Percentiles rank a stretch among this genome's conserved stretches.
Conservation (phyloP, 2,888 invertebrate genomes). For the Eupithecia pulchellata region DNA sequence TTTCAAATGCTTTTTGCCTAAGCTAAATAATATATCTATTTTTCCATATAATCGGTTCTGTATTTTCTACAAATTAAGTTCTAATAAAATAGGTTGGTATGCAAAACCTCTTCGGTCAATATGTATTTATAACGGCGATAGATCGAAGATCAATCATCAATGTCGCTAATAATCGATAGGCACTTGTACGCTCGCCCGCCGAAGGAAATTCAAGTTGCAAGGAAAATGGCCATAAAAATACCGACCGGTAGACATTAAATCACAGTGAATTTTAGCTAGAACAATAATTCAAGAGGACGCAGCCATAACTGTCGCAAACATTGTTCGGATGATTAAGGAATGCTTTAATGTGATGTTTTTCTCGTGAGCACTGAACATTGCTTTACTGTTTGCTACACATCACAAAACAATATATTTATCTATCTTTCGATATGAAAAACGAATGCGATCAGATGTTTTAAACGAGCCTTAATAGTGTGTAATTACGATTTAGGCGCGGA, state of each 20-base stretch:
- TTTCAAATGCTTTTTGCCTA: no score
- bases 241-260: conserved; percentile 73
- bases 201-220: conserved; percentile 31
- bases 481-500: no score
- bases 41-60: no score
- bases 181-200: not conserved
- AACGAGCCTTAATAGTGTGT: not conserved
- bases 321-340: conserved; percentile 80
- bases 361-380: conserved; percentile 46
- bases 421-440: not conserved
- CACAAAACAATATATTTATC: not conserved
- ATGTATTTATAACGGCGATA: not conserved
- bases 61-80: no score
- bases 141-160: not conserved
- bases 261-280: conserved; percentile 77
- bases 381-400: conserved; percentile 1
- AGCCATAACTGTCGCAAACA: conserved; percentile 80
- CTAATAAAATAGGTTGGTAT: no score
- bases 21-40: no score
- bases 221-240: conserved; percentile 65
- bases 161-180: not conserved
- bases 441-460: not conserved
- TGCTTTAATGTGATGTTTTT: conserved; percentile 72
- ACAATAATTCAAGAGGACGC: conserved; percentile 77
- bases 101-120: not conserved